Base-by-base conservation (phyloP, 2,797 vertebrate species). In the Enteromius trimaculatus region DNA sequence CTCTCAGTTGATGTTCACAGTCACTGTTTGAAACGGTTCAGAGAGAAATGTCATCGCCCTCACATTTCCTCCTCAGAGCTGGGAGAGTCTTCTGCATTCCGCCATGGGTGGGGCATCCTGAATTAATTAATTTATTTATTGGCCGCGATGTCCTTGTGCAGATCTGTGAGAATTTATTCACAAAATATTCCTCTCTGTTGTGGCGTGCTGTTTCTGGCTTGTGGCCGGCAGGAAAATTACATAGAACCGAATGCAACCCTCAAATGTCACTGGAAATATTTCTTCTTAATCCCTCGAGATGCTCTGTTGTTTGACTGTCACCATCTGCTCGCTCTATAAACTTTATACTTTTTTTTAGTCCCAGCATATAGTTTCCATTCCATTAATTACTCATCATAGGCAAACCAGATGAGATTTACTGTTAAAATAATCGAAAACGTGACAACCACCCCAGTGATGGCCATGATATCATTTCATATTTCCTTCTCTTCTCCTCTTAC, bases 51-150 rank as follows among this genome's bases (percentile, higher is more conserved):
- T 91, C 90, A 90, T 93, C 92, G 87, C 92, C 94, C 94, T 92
- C 93, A 93, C 92, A 88, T 94, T 94, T 95, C 93, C 92, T 92
- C 92, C 92, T 91, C 89, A 91, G 92, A 93, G 93, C 92, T 93
- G 93, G 94, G 88, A 92, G 89, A 90, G 93, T 91, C 92, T 86
- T 66, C 89, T 89, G 86, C 89, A 92, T 94, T 94, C 93, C 92
- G 88, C 90, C 90, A 91, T 91, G 93, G 93, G 94, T 89, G 93
- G 93, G 90, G 90, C 91, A 85, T 90, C 89, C 89, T 93, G 92
- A 44, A 82, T 82, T 82, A 75, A 82, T 82, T 68, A 0, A 82
- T 82, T 82, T 82, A 82, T 82, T 74, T 81, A 81, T 74, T 81
- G 80, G 58, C 60, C 14, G 60, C 26, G 21, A 16, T 74, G 80